Base-by-base conservation (phyloP, 2,888 invertebrate species). In the Pterostichus niger region DNA sequence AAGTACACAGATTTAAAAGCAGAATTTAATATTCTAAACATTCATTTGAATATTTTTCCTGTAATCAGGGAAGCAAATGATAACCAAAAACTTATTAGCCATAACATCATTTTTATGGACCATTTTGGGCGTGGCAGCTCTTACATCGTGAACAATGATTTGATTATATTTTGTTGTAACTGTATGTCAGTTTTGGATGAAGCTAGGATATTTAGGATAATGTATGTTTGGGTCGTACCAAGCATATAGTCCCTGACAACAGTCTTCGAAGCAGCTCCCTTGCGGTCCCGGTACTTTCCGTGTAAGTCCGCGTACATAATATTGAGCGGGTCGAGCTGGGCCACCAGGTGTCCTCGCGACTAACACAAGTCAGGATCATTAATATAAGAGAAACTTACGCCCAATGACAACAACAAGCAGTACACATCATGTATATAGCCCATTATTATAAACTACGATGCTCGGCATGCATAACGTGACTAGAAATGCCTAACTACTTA, bases 341-440 rank as follows among this genome's bases (percentile, higher is more conserved):
- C 96, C 88, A 96, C 95, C 92, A 97, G 94, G 93, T 98, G 98
- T 89, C 98, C 98, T 91, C 97, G 95, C 90, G 96, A 95, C 97
- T 98, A 87, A 83, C 84, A 59, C 31, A 15, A 64, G 54, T 54
- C 54, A n/a, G 6, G 6, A 54, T 54, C 54, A 54, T 54, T 54
- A n/a, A 5, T 35, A 13, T 17, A 54, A 35, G 24, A 40, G 7
- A 6, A 40, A 40, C 40, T 40, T 40, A 2, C 40, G 40, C 75
- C 11, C 52, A 68, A 40, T 6, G 5, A 40, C 40, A 40, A 40
- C 7, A 6, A 40, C 4, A 5, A 40, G 40, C n/a, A 11, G 3
- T 54, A 40, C 35, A 6, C 35, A 35, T 35, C 35, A 35, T 0
- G 40, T 40, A 9, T 6, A 7, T 5, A 7, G 6, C 40, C 40